A percentile compares a stretch with the other conserved stretches of the same genome.
Evolutionary conservation across 1,140 invertebrate species (phyloP).

Genomic region (Halotydeus destructor): DNA sequence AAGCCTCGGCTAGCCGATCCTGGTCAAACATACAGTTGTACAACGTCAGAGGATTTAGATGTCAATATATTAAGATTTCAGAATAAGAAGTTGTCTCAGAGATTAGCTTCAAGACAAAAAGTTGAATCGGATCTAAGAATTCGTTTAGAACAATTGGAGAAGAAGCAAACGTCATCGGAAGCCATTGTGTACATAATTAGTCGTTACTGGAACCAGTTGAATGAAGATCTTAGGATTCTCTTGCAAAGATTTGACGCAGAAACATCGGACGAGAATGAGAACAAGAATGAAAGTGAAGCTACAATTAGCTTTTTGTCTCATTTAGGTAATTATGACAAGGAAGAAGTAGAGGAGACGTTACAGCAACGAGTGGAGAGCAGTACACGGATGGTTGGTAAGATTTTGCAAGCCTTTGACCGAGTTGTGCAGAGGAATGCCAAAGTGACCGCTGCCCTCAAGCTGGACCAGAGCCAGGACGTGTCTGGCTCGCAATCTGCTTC

Average conservation of each 20-base stretch:
- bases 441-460: slow-evolving; percentile 60
- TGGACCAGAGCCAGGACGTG: not conserved
- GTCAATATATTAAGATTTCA: slow-evolving; percentile 90
- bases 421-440: slow-evolving; percentile 80
- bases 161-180: slow-evolving; percentile 90
- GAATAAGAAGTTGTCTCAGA: slow-evolving; percentile 82
- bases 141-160: slow-evolving; percentile 87
- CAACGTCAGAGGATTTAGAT: slow-evolving; percentile 65
- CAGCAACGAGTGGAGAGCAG: slow-evolving; percentile 61
- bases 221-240: slow-evolving; percentile 85
- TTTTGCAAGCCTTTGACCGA: slow-evolving; percentile 75
- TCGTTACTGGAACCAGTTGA: slow-evolving; percentile 90
- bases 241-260: slow-evolving; percentile 91
- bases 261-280: slow-evolving; percentile 61
- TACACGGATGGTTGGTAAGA: slow-evolving; percentile 69
- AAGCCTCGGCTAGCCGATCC: too few relatives aligned
- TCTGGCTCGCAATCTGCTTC: not conserved
- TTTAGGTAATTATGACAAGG: slow-evolving; percentile 93
- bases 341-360: slow-evolving; percentile 84
- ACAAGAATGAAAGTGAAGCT: slow-evolving; percentile 67
- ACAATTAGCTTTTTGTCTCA: slow-evolving; percentile 88
- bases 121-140: slow-evolving; percentile 70
- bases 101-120: slow-evolving; percentile 63
- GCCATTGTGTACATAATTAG: slow-evolving; percentile 93
- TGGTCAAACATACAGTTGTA: too few relatives aligned